A percentile compares a stretch with the other conserved stretches of the same genome.
Conservation (phyloP, 2,113 vertebrate genomes). For the Platichthys flesus region DNA sequence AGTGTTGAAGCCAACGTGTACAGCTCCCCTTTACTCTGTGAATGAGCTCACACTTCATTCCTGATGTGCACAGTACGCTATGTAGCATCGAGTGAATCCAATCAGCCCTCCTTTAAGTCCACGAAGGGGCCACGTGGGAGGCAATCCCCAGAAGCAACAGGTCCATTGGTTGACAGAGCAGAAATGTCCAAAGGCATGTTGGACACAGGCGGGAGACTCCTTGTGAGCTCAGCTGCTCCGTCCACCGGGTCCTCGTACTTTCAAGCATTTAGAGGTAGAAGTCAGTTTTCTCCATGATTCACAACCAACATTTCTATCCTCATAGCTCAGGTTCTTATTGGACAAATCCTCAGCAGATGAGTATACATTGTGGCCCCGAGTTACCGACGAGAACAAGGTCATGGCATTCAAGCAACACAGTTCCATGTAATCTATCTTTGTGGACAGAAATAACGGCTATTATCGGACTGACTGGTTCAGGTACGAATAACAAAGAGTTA, state of each 20-base stretch:
- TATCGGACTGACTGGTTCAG: not conserved
- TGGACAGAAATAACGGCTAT: conserved; percentile 5
- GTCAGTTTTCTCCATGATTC: conserved; percentile 37
- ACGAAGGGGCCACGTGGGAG: conserved; percentile 2
- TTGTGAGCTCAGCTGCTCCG: conserved; percentile 36
- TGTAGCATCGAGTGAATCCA: conserved; percentile 42
- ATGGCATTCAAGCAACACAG: not conserved
- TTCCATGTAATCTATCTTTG: conserved; percentile 4
- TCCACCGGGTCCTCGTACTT: conserved; percentile 40
- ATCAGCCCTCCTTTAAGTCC: conserved; percentile 39
- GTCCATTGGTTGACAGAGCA: conserved; percentile 39
- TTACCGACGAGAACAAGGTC: conserved; percentile 5
- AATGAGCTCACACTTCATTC: conserved; percentile 22
- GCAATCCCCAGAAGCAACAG: conserved; percentile 18
- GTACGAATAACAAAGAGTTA: conserved; percentile 5
- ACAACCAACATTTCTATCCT: conserved; percentile 17
- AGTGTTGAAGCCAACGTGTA: conserved; percentile 38
- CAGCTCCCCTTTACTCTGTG: conserved; percentile 30
- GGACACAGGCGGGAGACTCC: conserved; percentile 56
- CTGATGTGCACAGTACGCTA: conserved; percentile 21
- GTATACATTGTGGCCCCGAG: not conserved
- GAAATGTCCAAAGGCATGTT: conserved; percentile 72
- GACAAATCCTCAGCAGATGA: conserved; percentile 15
- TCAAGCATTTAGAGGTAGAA: conserved; percentile 60
- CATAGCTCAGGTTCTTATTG: conserved; percentile 16